Percentiles rank a stretch among this genome's conserved stretches.
Evolutionary conservation across 2,888 invertebrate species (phyloP).

Genomic region (Sympetrum striolatum): DNA sequence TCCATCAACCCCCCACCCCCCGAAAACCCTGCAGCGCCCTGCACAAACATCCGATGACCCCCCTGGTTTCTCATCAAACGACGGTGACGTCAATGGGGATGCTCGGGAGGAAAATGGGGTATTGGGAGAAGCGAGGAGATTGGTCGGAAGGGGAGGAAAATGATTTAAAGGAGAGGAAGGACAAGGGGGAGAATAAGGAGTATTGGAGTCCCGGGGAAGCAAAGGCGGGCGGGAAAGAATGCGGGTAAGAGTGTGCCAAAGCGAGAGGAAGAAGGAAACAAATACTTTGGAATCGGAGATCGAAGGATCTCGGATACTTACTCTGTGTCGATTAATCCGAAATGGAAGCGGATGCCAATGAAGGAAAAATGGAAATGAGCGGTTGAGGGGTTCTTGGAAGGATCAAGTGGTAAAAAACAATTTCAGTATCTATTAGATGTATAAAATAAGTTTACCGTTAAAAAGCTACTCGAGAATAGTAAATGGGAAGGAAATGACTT

Average conservation of each 20-base stretch:
- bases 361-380: too few species aligned
- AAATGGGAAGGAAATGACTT: too few species aligned
- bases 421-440: too few species aligned
- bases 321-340: too few species aligned
- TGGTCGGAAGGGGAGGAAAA: not conserved
- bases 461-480: too few species aligned
- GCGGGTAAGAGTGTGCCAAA: not conserved
- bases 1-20: not conserved
- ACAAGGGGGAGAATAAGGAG: too few species aligned
- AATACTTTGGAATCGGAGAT: not conserved
- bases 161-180: not conserved
- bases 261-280: not conserved
- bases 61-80: slow-evolving; percentile 39
- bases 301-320: too few species aligned
- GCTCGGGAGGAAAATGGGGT: not conserved
- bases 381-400: too few species aligned
- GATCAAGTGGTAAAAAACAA: too few species aligned
- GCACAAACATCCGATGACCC: slow-evolving; percentile 26
- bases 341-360: too few species aligned
- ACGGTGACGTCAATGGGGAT: slow-evolving; percentile 25
- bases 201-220: not conserved
- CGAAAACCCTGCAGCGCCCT: not conserved
- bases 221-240: not conserved
- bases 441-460: too few species aligned
- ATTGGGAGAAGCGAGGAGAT: not conserved